These are phyloP conservation scores for Radopholus similis DNA, from an alignment of 1,140 invertebrate genomes.

Conservation along the genomic window DNA sequence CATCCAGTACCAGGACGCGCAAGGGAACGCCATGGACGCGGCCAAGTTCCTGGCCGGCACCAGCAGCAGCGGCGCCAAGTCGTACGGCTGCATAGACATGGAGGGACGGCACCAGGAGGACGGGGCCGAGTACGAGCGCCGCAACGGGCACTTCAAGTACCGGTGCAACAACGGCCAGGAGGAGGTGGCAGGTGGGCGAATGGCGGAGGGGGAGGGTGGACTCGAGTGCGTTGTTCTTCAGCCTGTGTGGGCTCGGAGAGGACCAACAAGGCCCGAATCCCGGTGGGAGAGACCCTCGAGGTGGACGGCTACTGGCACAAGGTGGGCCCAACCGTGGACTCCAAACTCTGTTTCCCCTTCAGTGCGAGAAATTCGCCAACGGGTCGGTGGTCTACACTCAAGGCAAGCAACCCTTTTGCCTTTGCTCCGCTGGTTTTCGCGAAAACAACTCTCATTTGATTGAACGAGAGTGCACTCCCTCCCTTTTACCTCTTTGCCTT, in stretches of 20 bases:
- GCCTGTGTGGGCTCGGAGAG: slow-evolving; percentile 27
- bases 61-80: neutral
- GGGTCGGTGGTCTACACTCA: slow-evolving; percentile 48
- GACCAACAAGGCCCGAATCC: slow-evolving; percentile 23
- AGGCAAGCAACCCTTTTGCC: slow-evolving; percentile 12
- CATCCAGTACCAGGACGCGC: neutral
- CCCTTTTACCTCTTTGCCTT: too few species aligned
- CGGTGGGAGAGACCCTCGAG: slow-evolving; percentile 22
- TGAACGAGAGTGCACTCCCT: too few species aligned
- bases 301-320: slow-evolving; percentile 30
- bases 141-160: slow-evolving; percentile 47
- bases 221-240: slow-evolving; percentile 7
- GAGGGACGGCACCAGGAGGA: slow-evolving; percentile 20
- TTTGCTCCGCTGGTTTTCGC: neutral
- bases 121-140: slow-evolving; percentile 38
- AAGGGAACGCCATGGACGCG: slow-evolving; percentile 21
- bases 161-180: slow-evolving; percentile 41
- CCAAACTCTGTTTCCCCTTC: slow-evolving; percentile 19
- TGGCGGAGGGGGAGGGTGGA: slow-evolving; percentile 5
- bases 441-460: neutral
- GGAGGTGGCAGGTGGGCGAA: slow-evolving; percentile 35
- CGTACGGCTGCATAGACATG: slow-evolving; percentile 29
- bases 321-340: neutral
- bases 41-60: neutral
- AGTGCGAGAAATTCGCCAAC: slow-evolving; percentile 37